These are phyloP conservation scores for Centropus bengalensis DNA, from an alignment of 2,113 vertebrate species.

Conservation along the genomic window DNA sequence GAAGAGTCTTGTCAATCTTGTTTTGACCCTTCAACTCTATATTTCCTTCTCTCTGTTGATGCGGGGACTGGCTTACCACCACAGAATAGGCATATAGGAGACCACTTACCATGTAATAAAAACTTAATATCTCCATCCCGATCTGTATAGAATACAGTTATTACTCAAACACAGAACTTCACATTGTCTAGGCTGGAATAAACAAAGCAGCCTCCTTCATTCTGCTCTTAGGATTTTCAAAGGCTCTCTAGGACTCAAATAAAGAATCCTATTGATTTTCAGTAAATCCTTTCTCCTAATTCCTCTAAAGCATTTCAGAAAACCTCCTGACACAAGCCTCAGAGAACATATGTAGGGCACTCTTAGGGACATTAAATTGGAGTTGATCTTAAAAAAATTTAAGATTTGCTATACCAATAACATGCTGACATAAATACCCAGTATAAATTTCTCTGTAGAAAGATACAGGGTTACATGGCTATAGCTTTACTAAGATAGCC, in stretches of 20 bases:
- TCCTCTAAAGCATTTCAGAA: slow-evolving; percentile 24
- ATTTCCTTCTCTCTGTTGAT: slow-evolving; percentile 27
- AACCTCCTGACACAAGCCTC: slow-evolving; percentile 4
- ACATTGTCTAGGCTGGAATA: background rate
- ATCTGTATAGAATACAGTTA: background rate
- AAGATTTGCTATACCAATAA: background rate
- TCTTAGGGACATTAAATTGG: background rate
- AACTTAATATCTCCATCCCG: background rate
- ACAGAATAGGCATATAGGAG: background rate
- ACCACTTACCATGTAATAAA: background rate
- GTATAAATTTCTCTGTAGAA: background rate
- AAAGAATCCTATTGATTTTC: slow-evolving; percentile 46
- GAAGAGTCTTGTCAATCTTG: slow-evolving; percentile 46
- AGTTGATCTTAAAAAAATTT: background rate
- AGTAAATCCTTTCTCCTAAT: slow-evolving; percentile 37
- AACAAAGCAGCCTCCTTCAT: slow-evolving; percentile 3
- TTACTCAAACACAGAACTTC: background rate
- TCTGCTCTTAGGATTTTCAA: slow-evolving; percentile 41
- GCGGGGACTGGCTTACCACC: slow-evolving; percentile 4
- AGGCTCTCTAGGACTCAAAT: background rate
- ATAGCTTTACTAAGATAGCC: slow-evolving; percentile 6
- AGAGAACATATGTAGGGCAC: background rate
- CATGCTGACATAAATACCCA: background rate
- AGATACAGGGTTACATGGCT: background rate
- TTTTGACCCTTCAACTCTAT: slow-evolving; percentile 36